phyloP scores from a whole-genome alignment of 2,888 invertebrate genomes.

The Sisyra nigra region DNA sequence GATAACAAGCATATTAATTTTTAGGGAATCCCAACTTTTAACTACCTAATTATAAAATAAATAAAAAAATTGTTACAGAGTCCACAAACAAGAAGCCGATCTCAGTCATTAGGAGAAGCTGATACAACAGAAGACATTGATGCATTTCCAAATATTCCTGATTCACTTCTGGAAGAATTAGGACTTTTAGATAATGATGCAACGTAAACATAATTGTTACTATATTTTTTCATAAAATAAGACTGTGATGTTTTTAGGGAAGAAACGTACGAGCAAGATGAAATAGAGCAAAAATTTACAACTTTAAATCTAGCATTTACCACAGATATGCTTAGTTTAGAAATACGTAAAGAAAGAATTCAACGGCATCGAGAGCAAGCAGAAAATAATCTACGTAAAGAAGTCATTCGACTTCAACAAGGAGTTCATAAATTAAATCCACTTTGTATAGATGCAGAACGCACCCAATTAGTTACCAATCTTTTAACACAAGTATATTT shows the following conservation, averaged over 20 bases:
- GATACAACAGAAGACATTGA: constrained; percentile 18
- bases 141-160: constrained; percentile 28
- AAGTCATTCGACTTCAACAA: constrained; percentile 28
- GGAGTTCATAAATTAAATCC: constrained; percentile 26
- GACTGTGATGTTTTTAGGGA: constrained; percentile 19
- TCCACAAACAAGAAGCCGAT: constrained; percentile 12
- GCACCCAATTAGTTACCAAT: constrained; percentile 31
- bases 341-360: constrained; percentile 35
- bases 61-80: too few relatives aligned
- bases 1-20: too few relatives aligned
- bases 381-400: constrained; percentile 35
- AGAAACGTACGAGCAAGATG: constrained; percentile 22
- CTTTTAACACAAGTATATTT: constrained; percentile 29
- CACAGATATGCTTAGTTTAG: constrained; percentile 38
- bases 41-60: too few relatives aligned
- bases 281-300: constrained; percentile 35
- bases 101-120: constrained; percentile 25
- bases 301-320: constrained; percentile 38
- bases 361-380: constrained; percentile 38
- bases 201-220: too few relatives aligned
- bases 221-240: too few relatives aligned
- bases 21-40: too few relatives aligned
- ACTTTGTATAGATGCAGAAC: constrained; percentile 31
- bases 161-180: constrained; percentile 27
- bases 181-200: constrained; percentile 22